phyloP scores from a whole-genome alignment of 1,140 invertebrate species.

The Philaenus spumarius region DNA sequence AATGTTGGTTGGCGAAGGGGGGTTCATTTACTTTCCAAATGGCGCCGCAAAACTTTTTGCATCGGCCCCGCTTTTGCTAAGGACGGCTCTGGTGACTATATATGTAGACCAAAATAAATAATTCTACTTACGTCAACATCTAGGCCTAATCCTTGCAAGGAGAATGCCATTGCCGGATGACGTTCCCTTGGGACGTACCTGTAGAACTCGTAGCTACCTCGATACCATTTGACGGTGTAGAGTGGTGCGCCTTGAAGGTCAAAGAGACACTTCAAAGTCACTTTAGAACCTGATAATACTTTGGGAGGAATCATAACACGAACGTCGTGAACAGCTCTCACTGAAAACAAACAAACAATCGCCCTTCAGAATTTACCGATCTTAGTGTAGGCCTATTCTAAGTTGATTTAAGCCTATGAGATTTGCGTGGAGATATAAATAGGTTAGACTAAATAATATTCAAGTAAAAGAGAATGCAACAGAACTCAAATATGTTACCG shows the following conservation, averaged over 20 bases:
- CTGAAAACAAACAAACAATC: too few species aligned
- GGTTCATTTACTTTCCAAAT: background rate
- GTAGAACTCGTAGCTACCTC: conserved; percentile 59
- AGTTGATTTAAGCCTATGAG: too few species aligned
- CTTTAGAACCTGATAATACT: conserved; percentile 58
- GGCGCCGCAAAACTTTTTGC: background rate
- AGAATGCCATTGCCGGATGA: conserved; percentile 47
- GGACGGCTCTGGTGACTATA: background rate
- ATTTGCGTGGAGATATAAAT: too few species aligned
- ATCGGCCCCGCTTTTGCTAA: too few species aligned
- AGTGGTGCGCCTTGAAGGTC: conserved; percentile 67
- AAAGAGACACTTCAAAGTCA: conserved; percentile 66
- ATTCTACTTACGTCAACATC: conserved; percentile 55
- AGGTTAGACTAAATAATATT: too few species aligned
- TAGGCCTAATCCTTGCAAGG: conserved; percentile 47
- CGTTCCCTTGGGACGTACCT: conserved; percentile 48
- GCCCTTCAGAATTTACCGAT: too few species aligned
- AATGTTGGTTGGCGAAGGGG: too few species aligned
- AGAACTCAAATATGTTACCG: too few species aligned
- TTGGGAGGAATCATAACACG: conserved; percentile 51
- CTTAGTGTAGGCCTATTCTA: too few species aligned
- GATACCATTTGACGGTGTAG: conserved; percentile 83
- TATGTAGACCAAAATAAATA: too few species aligned
- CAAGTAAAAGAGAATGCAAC: too few species aligned
- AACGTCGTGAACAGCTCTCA: background rate